These are phyloP conservation scores for Papilio glaucus DNA, from an alignment of 1,140 invertebrate genomes.

Conservation along the genomic window DNA sequence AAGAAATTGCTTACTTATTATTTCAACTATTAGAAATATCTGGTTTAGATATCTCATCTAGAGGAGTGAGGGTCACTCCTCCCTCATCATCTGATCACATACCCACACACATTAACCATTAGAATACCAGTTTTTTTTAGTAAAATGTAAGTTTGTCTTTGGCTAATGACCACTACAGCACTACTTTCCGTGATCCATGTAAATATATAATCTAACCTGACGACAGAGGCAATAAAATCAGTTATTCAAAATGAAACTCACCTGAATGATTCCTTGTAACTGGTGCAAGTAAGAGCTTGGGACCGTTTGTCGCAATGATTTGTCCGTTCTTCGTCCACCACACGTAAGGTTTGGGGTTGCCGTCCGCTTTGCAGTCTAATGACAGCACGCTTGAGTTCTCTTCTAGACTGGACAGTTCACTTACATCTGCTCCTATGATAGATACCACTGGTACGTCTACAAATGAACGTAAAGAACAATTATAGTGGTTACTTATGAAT, in stretches of 20 bases:
- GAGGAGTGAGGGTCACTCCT: too few species aligned
- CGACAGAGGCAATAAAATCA: neutral
- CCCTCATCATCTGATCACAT: too few species aligned
- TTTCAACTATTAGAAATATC: too few species aligned
- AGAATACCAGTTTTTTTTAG: too few species aligned
- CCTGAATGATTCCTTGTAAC: conserved; percentile 79
- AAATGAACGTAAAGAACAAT: conserved; percentile 48
- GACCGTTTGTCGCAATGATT: conserved; percentile 78
- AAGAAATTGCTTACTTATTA: too few species aligned
- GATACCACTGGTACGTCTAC: conserved; percentile 92
- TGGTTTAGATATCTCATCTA: too few species aligned
- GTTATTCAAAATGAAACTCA: conserved; percentile 42
- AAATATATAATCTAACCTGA: too few species aligned
- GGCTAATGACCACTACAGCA: too few species aligned
- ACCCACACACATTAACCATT: too few species aligned
- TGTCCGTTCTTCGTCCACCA: conserved; percentile 89
- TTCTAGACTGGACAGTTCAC: conserved; percentile 85
- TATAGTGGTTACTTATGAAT: neutral
- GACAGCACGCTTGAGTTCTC: conserved; percentile 91
- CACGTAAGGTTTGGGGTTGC: conserved; percentile 93
- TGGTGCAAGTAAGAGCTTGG: conserved; percentile 84
- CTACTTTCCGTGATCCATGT: too few species aligned
- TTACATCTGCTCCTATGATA: conserved; percentile 83
- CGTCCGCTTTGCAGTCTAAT: conserved; percentile 92
- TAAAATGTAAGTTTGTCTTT: too few species aligned